Conservation (phyloP, 2,113 vertebrate genomes). For the Osmerus eperlanus region DNA sequence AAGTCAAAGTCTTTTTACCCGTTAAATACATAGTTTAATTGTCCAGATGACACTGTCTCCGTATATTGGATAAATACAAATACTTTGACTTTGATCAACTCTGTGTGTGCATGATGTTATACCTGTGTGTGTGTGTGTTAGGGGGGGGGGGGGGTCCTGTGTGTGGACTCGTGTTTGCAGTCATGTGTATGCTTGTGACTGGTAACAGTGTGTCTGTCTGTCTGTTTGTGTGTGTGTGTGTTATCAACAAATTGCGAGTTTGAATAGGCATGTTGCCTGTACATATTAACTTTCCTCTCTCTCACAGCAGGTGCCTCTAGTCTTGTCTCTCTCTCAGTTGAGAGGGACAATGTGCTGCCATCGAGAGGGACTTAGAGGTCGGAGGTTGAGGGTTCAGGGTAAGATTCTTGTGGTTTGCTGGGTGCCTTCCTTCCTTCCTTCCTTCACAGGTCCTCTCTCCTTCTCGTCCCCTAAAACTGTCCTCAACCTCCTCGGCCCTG, state of each 20-base stretch:
- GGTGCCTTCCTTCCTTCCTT: conserved; percentile 66
- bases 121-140: neutral
- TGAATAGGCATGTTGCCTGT: conserved; percentile 32
- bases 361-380: conserved; percentile 75
- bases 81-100: neutral
- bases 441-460: conserved; percentile 71
- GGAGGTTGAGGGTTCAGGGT: conserved; percentile 89
- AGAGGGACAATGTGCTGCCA: conserved; percentile 77
- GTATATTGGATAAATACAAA: too few relatives aligned
- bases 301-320: conserved; percentile 94
- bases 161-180: too few relatives aligned
- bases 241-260: neutral
- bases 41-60: too few relatives aligned
- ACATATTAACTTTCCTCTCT: conserved; percentile 88
- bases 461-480: conserved; percentile 70
- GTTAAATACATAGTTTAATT: too few relatives aligned
- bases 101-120: neutral
- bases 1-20: too few relatives aligned
- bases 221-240: conserved; percentile 7
- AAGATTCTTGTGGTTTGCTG: conserved; percentile 90
- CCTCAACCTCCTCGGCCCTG: conserved; percentile 64
- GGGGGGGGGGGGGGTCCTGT: too few relatives aligned
- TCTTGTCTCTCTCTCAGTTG: conserved; percentile 93
- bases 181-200: too few relatives aligned
- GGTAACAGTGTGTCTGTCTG: neutral